These are phyloP conservation scores for Nymphalis c-album DNA, from an alignment of 2,888 invertebrate genomes.

Conservation along the genomic window DNA sequence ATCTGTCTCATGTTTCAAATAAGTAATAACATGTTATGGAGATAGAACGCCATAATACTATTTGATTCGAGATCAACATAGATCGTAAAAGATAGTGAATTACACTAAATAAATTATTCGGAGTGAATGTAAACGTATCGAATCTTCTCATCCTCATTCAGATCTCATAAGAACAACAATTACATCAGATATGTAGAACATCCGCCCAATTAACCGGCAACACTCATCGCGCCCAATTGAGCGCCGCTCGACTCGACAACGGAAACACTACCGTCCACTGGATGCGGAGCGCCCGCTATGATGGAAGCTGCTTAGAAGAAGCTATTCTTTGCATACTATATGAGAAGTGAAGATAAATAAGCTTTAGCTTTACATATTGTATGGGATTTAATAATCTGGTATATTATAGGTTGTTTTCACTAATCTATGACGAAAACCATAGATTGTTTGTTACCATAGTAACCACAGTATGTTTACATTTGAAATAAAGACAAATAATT, in stretches of 20 bases:
- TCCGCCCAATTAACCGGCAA: slow-evolving; percentile 11
- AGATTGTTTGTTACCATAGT: too few relatives aligned
- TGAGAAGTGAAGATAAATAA: too few relatives aligned
- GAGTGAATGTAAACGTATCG: neutral
- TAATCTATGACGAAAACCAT: too few relatives aligned
- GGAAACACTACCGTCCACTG: neutral
- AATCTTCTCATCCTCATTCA: neutral
- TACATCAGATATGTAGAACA: slow-evolving; percentile 6
- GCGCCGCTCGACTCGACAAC: neutral
- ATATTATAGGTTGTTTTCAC: too few relatives aligned
- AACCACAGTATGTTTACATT: too few relatives aligned
- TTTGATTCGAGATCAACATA: neutral
- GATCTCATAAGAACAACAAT: slow-evolving; percentile 12
- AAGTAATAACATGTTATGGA: neutral
- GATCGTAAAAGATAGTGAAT: neutral
- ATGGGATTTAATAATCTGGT: too few relatives aligned
- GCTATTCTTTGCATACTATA: too few relatives aligned
- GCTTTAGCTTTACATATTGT: too few relatives aligned
- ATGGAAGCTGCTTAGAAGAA: too few relatives aligned
- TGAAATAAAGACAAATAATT: too few relatives aligned
- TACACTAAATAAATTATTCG: slow-evolving; percentile 5
- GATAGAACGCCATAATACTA: neutral
- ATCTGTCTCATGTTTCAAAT: too few relatives aligned
- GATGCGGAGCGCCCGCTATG: neutral
- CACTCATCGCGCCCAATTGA: slow-evolving; percentile 11